Conservation (phyloP, 1,140 invertebrate genomes). For the Drosophila dunni region DNA sequence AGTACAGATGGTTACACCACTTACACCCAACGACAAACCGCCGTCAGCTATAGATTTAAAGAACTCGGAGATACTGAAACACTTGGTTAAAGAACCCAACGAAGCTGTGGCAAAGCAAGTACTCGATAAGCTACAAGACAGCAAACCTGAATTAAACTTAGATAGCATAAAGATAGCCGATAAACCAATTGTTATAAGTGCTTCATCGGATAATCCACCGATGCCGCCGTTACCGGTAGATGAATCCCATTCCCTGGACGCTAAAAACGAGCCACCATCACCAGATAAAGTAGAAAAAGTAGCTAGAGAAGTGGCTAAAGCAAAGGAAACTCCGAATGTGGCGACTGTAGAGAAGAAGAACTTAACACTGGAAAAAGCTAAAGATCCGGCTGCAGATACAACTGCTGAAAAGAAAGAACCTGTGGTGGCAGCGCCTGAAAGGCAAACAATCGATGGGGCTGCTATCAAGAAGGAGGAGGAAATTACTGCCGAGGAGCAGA, state of each 20-base stretch:
- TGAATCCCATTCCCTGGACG: constrained; percentile 52
- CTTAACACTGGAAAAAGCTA: constrained; percentile 7
- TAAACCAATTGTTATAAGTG: constrained; percentile 17
- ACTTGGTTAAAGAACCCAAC: constrained; percentile 46
- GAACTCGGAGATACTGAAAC: constrained; percentile 55
- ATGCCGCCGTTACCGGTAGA: constrained; percentile 71
- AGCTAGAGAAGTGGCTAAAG: constrained; percentile 7
- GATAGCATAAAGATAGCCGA: constrained; percentile 37
- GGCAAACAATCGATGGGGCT: constrained; percentile 72
- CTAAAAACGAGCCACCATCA: constrained; percentile 21
- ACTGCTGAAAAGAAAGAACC: constrained; percentile 2
- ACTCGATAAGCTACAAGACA: constrained; percentile 36
- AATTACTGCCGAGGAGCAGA: constrained; percentile 85
- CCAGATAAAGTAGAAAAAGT: constrained; percentile 11
- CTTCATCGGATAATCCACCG: constrained; percentile 59
- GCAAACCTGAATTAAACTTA: constrained; percentile 15
- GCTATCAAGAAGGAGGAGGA: constrained; percentile 86
- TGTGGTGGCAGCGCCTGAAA: background rate
- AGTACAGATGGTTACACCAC: constrained; percentile 61
- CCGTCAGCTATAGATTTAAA: constrained; percentile 61
- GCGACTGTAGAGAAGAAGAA: constrained; percentile 30
- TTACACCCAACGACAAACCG: constrained; percentile 55
- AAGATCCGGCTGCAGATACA: background rate
- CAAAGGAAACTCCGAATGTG: background rate
- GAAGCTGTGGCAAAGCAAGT: constrained; percentile 30